Conservation (phyloP, 2,888 invertebrate species). For the Lingula anatina region DNA sequence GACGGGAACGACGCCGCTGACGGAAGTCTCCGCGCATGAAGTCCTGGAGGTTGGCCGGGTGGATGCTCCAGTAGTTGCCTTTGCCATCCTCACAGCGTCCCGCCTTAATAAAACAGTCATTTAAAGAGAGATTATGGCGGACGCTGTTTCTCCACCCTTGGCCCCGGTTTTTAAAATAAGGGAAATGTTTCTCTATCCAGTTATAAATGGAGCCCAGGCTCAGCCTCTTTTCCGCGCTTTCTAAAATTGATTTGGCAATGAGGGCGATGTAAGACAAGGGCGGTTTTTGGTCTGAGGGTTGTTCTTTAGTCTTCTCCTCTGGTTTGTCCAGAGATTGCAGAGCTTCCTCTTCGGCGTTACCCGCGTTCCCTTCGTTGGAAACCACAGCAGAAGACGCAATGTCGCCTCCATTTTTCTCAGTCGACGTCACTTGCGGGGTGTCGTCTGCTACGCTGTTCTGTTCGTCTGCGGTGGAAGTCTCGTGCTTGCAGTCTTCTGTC, state of each 20-base stretch:
- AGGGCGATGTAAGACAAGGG: constrained; percentile 47
- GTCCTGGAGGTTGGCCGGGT: constrained; percentile 44
- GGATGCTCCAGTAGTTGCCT: constrained; percentile 48
- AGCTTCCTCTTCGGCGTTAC: too few relatives aligned
- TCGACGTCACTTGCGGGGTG: too few relatives aligned
- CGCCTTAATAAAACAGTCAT: constrained; percentile 47
- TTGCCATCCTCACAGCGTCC: constrained; percentile 44
- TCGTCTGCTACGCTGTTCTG: too few relatives aligned
- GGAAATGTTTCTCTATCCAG: constrained; percentile 46
- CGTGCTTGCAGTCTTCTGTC: too few relatives aligned
- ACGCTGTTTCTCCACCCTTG: constrained; percentile 49
- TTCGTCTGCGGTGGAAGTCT: too few relatives aligned
- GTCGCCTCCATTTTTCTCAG: too few relatives aligned
- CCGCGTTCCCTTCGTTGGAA: too few relatives aligned
- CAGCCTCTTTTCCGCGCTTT: constrained; percentile 36
- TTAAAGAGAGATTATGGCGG: constrained; percentile 46
- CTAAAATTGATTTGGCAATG: constrained; percentile 47
- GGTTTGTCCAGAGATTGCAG: neutral
- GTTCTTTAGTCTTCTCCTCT: too few relatives aligned
- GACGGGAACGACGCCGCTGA: constrained; percentile 33
- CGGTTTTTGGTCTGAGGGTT: constrained; percentile 42
- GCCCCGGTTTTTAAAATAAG: constrained; percentile 42
- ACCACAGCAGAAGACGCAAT: too few relatives aligned
- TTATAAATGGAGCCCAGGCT: constrained; percentile 48
- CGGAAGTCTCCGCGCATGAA: constrained; percentile 45